phyloP scores from a whole-genome alignment of 2,888 invertebrate genomes.

The Malachius bipustulatus region DNA sequence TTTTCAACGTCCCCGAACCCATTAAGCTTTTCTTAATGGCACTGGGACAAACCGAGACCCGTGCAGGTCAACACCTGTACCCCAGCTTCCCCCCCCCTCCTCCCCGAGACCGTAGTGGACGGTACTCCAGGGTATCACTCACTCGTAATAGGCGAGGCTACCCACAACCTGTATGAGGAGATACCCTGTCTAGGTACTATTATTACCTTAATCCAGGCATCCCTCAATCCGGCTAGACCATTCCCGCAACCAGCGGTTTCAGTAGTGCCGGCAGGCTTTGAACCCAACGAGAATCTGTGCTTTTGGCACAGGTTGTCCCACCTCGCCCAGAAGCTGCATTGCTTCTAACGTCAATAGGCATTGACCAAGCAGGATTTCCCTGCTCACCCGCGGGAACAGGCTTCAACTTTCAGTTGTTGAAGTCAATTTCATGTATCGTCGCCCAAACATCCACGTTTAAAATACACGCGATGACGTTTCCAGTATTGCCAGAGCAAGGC shows the following conservation, averaged over 20 bases:
- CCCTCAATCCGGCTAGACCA: neutral
- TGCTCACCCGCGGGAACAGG: neutral
- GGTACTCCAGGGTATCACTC: no score
- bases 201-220: neutral
- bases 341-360: neutral
- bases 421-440: neutral
- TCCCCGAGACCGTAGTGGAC: neutral
- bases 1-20: conserved; percentile 4
- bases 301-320: neutral
- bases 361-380: neutral
- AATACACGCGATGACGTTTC: neutral
- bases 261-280: neutral
- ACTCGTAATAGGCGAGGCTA: no score
- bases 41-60: neutral
- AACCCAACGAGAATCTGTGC: neutral
- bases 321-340: conserved; percentile 3
- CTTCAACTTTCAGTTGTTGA: conserved; percentile 1
- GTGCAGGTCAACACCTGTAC: neutral
- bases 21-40: neutral
- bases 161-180: conserved; percentile 5
- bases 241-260: neutral
- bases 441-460: conserved; percentile 2
- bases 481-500: neutral
- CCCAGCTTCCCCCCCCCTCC: conserved; percentile 4
- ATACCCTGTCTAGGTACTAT: neutral